Base-by-base conservation (phyloP, 2,797 vertebrate genomes). In the Leucoraja ocellata region DNA sequence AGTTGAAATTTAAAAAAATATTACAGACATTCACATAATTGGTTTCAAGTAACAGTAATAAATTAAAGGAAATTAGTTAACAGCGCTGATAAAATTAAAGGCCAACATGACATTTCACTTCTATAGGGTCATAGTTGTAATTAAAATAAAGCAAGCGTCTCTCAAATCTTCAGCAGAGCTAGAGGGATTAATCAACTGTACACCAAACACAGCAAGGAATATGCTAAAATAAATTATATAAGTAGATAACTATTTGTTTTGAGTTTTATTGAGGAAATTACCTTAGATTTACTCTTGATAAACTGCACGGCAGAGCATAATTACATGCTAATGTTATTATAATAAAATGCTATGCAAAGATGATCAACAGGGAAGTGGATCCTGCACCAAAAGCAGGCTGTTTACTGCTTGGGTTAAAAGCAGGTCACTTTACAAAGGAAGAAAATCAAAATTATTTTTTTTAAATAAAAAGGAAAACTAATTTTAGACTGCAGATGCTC, bases 331-430 rank as follows among this genome's bases (percentile, higher is more conserved):
- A 36, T 8, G 5, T 68, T 88, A 65, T 68, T 7, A 88, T 78
- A 32, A 78, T 88, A 88, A 88, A 68, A 21, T 32, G 84, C 61
- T 36, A 39, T 8, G 14, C 14, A 36, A 88, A 16, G 84, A 65
- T n/a, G 6, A 88, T 65, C 18, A n/a, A 88, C 84, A 88, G 58
- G 61, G 61, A 21, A 32, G 21, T 86, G 83, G n/a, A n/a, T 88
- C 61, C 84, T 21, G 1, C 32, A n/a, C 63, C 61, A 88, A 68
- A 65, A 88, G 61, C 23, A n/a, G 84, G 36, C 16, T 9, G 81
- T 88, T 88, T 88, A 88, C n/a, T 86, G 83, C 83, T 86, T 18
- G 14, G 58, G 81, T n/a, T 84, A 84, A 84, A 61, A 84, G 61
- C 58, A 86, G 83, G 83, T 65, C n/a, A 88, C n/a, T 36, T 21